A percentile compares a stretch with the other conserved stretches of the same genome.
These are phyloP conservation scores for Dromius quadrimaculatus DNA, from an alignment of 2,888 invertebrate genomes.

Conservation along the genomic window DNA sequence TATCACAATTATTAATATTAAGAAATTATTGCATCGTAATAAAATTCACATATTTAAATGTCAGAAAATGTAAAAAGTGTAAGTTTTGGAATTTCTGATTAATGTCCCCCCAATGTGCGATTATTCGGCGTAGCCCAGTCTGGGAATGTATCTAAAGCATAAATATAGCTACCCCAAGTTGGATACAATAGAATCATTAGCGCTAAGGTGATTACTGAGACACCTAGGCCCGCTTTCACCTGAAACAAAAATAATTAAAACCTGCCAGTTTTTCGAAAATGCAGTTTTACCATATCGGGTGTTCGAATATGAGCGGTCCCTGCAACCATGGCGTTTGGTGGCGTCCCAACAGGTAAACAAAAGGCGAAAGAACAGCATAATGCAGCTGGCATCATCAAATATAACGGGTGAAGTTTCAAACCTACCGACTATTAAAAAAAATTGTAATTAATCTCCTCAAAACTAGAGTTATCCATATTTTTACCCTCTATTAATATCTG, in stretches of 20 bases:
- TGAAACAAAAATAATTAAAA: conserved; percentile 56
- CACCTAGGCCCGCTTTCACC: conserved; percentile 73
- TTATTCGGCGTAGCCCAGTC: conserved; percentile 69
- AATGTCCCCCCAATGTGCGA: background rate
- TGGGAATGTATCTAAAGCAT: conserved; percentile 73
- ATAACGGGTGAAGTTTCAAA: conserved; percentile 81
- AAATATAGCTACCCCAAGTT: conserved; percentile 80
- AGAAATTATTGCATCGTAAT: no score
- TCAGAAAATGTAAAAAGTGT: no score
- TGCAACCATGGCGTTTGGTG: conserved; percentile 94
- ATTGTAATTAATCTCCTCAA: conserved; percentile 22
- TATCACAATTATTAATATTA: no score
- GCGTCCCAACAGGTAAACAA: conserved; percentile 94
- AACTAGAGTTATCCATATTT: conserved; percentile 18
- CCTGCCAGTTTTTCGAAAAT: background rate
- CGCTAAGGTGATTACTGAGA: conserved; percentile 81
- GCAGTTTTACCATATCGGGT: conserved; percentile 76
- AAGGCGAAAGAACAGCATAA: conserved; percentile 92
- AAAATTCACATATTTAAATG: no score
- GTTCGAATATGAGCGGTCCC: conserved; percentile 85
- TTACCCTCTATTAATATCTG: no score
- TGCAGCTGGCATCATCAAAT: conserved; percentile 90
- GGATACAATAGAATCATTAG: conserved; percentile 80
- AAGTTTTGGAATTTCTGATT: no score
- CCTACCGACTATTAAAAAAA: conserved; percentile 59